A percentile compares a stretch with the other conserved stretches of the same genome.
Evolutionary conservation across 2,888 invertebrate species (phyloP).

Genomic region (Heliconius erato): DNA sequence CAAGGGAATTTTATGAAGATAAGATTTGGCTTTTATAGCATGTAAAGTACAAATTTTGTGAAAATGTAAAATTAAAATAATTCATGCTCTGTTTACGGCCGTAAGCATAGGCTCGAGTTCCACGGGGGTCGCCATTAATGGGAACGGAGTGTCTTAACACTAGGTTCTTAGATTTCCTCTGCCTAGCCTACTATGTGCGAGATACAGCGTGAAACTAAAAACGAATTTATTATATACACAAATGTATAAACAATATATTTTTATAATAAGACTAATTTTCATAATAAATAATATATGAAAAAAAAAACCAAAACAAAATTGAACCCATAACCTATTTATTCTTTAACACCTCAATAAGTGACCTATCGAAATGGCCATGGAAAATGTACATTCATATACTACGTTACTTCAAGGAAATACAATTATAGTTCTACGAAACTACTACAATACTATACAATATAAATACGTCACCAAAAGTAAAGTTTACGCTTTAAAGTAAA

Average conservation of each 20-base stretch:
- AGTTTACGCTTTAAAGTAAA: background rate
- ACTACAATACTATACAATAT: background rate
- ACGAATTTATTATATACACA: background rate
- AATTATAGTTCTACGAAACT: constrained; percentile 8
- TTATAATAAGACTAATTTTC: background rate
- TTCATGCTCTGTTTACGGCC: too few species aligned
- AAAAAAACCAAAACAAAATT: background rate
- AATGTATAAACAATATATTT: background rate
- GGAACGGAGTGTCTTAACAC: too few species aligned
- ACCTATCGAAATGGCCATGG: background rate
- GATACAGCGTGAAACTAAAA: background rate
- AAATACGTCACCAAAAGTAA: constrained; percentile 11
- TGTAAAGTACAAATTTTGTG: too few species aligned
- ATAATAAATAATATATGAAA: background rate
- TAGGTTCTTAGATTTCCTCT: too few species aligned
- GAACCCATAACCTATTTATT: background rate
- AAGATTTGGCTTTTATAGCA: too few species aligned
- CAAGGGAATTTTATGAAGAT: too few species aligned
- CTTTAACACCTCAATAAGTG: background rate
- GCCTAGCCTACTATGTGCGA: background rate
- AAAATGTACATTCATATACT: constrained; percentile 8
- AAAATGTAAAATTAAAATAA: too few species aligned
- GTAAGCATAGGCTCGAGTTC: too few species aligned
- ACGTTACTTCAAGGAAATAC: background rate
- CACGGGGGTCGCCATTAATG: too few species aligned